These are phyloP conservation scores for Cuculus canorus DNA, from an alignment of 2,797 vertebrate species.

Conservation along the genomic window DNA sequence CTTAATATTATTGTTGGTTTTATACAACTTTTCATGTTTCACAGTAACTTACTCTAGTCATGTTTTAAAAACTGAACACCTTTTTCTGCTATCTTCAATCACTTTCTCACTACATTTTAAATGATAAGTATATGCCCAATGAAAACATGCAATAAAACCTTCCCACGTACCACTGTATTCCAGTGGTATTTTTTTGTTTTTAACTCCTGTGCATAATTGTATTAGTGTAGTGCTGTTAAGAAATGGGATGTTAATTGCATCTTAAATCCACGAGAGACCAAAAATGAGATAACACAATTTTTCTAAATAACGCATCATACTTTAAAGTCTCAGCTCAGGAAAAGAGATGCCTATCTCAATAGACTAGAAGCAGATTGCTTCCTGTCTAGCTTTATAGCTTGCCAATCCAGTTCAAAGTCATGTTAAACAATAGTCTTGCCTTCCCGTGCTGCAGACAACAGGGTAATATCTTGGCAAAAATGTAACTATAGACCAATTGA, in stretches of 20 bases:
- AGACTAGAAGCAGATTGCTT: neutral
- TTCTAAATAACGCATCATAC: neutral
- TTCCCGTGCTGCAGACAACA: neutral
- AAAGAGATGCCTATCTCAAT: neutral
- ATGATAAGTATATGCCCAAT: neutral
- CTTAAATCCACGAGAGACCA: neutral
- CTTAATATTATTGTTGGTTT: neutral
- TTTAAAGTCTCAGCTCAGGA: neutral
- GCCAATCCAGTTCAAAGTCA: constrained; percentile 5
- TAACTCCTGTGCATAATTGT: neutral
- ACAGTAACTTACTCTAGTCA: neutral
- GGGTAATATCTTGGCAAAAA: neutral
- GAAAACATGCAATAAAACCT: neutral
- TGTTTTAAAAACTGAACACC: neutral
- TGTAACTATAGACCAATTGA: neutral
- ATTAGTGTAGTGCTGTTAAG: neutral
- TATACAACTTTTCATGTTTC: neutral
- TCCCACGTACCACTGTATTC: neutral
- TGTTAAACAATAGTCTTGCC: neutral
- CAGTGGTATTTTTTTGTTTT: neutral
- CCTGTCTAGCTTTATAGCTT: neutral
- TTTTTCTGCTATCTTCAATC: neutral
- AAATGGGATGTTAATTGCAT: neutral
- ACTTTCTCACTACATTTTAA: neutral
- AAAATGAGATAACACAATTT: neutral